phyloP scores from a whole-genome alignment of 2,888 invertebrate genomes.

The Seladonia tumulorum region DNA sequence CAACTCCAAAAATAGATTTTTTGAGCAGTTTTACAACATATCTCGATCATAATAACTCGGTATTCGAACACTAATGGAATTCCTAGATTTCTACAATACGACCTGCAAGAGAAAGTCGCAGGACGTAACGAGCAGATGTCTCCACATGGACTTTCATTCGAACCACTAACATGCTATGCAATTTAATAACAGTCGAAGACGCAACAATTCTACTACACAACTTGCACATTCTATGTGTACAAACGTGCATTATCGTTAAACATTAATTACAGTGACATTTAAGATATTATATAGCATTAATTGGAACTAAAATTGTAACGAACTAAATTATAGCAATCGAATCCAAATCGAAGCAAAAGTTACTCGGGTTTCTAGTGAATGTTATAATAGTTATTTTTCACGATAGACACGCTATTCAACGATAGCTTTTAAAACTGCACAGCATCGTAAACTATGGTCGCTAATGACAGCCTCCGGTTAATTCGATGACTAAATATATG shows the following conservation, averaged over 20 bases:
- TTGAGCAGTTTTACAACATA: neutral
- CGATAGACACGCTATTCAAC: neutral
- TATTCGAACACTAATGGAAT: neutral
- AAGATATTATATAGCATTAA: neutral
- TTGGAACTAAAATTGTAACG: neutral
- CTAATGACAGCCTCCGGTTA: neutral
- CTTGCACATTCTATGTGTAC: neutral
- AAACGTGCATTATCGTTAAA: neutral
- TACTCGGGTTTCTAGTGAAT: neutral
- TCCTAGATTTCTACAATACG: neutral
- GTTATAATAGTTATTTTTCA: neutral
- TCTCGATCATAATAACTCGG: neutral
- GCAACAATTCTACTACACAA: neutral
- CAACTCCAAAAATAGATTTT: neutral
- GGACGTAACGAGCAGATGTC: constrained; percentile 8
- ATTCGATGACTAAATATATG: neutral
- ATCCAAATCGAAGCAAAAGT: too few relatives aligned
- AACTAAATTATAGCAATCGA: neutral
- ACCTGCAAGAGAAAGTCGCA: constrained; percentile 1
- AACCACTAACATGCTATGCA: neutral
- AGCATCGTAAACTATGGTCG: neutral
- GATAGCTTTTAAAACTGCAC: neutral
- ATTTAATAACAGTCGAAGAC: neutral
- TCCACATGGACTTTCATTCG: neutral
- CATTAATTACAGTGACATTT: neutral